Conservation (phyloP, 2,113 vertebrate genomes). For the Nipponia nippon region DNA sequence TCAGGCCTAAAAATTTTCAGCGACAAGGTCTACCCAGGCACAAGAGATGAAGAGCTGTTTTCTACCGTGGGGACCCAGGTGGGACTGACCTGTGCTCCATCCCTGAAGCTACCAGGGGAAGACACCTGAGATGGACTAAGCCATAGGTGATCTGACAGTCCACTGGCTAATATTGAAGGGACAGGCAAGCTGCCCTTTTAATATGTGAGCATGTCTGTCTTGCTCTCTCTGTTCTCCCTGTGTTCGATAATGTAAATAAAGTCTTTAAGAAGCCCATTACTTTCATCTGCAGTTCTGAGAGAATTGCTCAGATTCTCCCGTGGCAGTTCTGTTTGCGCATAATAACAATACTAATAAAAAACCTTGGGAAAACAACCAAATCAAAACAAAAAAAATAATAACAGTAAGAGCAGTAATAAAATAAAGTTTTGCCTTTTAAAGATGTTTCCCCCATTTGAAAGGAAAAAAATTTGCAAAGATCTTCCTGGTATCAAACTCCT, state of each 20-base stretch:
- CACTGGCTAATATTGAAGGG: background rate
- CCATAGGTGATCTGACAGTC: background rate
- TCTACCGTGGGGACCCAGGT: background rate
- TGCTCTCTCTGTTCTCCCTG: background rate
- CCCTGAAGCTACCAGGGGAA: background rate
- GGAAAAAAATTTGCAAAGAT: background rate
- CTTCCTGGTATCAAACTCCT: background rate
- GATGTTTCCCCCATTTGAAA: background rate
- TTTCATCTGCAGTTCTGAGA: conserved; percentile 54
- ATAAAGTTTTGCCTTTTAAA: background rate
- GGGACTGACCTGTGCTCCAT: background rate
- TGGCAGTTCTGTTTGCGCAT: conserved; percentile 2
- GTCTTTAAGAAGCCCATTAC: conserved; percentile 53
- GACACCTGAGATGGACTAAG: background rate
- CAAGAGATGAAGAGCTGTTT: background rate
- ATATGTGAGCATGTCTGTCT: background rate
- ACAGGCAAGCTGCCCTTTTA: background rate
- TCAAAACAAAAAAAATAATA: background rate
- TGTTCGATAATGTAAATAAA: conserved; percentile 63
- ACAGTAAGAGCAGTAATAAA: background rate
- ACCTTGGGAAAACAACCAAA: background rate
- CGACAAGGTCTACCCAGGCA: background rate
- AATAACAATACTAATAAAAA: conserved; percentile 27
- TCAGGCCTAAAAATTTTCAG: background rate
- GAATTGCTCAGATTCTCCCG: background rate